These are phyloP conservation scores for Pachycephala philippinensis DNA, from an alignment of 2,113 vertebrate genomes.

Conservation along the genomic window DNA sequence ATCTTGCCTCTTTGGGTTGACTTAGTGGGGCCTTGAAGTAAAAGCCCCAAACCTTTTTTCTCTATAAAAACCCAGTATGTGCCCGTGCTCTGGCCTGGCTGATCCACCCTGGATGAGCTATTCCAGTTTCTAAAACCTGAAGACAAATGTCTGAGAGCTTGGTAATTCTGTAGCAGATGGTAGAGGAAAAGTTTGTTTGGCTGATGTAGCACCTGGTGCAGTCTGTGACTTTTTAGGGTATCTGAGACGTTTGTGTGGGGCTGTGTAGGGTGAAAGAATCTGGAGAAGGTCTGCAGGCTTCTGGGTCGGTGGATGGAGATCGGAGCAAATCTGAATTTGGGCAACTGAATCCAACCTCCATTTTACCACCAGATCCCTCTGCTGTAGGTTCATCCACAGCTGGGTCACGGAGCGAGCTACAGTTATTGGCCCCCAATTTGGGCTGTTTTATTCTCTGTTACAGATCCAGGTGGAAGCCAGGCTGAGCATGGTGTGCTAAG, in stretches of 20 bases:
- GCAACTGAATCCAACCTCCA: background rate
- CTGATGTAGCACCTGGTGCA: background rate
- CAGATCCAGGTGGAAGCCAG: rapidly evolving
- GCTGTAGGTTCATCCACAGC: background rate
- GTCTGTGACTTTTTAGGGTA: background rate
- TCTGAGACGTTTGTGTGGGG: background rate
- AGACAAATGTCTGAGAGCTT: background rate
- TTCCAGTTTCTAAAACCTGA: background rate
- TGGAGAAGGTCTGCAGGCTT: background rate
- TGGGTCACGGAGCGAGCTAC: background rate
- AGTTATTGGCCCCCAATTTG: background rate
- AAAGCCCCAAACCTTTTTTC: background rate
- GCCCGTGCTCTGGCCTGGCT: background rate
- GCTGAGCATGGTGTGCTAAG: background rate
- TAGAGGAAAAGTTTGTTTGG: background rate
- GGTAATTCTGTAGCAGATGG: background rate
- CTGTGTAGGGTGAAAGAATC: background rate
- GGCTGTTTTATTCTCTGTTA: background rate
- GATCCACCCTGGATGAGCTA: background rate
- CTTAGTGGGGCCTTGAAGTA: background rate
- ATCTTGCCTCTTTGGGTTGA: background rate
- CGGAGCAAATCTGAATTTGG: background rate
- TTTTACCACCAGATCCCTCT: background rate
- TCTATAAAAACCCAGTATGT: rapidly evolving
- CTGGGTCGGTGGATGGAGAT: background rate